Conservation (phyloP, 1,140 invertebrate genomes). For the Steinernema feltiae region DNA sequence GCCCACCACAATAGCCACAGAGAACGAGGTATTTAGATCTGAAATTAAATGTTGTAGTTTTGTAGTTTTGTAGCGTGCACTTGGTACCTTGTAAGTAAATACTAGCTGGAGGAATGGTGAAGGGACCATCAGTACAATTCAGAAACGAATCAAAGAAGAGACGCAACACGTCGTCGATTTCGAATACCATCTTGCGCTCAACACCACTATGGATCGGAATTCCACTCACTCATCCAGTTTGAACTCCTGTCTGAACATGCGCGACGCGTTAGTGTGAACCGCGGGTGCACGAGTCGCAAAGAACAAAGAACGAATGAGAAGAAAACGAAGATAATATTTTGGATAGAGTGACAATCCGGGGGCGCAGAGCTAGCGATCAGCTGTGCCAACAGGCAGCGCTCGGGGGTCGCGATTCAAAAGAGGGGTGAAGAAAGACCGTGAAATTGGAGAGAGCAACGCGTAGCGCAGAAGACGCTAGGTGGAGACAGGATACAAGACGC, state of each 20-base stretch:
- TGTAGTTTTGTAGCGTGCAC: no score
- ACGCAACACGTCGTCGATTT: neutral
- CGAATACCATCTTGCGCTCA: no score
- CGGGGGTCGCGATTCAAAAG: neutral
- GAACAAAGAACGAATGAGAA: neutral
- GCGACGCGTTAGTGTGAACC: neutral
- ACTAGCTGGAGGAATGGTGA: neutral
- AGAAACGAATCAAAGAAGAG: slow-evolving; percentile 2
- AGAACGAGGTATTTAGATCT: neutral
- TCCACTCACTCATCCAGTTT: no score
- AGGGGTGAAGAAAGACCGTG: neutral
- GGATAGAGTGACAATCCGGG: neutral
- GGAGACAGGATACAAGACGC: neutral
- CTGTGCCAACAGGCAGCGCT: neutral
- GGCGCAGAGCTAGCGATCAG: neutral
- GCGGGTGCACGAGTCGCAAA: neutral
- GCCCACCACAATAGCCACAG: slow-evolving; percentile 7
- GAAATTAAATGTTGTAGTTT: no score
- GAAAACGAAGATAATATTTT: neutral
- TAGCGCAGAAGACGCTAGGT: neutral
- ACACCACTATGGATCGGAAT: no score
- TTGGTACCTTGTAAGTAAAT: neutral
- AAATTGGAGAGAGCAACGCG: neutral
- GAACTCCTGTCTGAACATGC: no score
- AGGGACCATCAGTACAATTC: neutral